Conservation (phyloP, 92 coral and sea anemone species). For the Blastomussa wellsi region DNA sequence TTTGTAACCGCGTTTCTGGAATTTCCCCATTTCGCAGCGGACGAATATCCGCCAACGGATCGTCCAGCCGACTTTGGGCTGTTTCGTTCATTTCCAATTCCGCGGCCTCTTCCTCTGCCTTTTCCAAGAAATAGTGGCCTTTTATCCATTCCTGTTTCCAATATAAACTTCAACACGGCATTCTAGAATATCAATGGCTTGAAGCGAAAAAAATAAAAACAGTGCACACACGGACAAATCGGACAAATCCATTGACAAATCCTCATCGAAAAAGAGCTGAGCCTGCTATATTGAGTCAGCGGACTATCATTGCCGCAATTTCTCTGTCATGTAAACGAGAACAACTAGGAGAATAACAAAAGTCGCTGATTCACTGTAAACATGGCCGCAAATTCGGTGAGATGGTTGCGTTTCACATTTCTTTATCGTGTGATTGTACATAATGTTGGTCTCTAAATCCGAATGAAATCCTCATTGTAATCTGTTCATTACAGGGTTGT, state of each 20-base stretch:
- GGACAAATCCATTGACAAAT: neutral
- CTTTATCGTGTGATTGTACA: neutral
- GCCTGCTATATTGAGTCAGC: constrained; percentile 22
- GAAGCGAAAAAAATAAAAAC: neutral
- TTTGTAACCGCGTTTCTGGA: neutral
- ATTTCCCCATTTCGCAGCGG: constrained; percentile 9
- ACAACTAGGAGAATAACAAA: neutral
- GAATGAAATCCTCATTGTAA: neutral
- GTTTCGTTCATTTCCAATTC: constrained; percentile 23
- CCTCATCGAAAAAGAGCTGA: neutral
- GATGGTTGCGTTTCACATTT: constrained; percentile 2
- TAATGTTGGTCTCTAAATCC: neutral
- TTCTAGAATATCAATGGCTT: neutral
- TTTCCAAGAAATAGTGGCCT: constrained; percentile 87
- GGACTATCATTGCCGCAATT: neutral
- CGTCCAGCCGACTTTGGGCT: constrained; percentile 11
- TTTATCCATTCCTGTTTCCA: constrained; percentile 54
- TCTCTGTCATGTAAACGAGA: neutral
- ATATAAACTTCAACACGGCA: no score
- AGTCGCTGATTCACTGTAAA: constrained; percentile 34
- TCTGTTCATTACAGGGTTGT: constrained; percentile 18
- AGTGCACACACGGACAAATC: neutral
- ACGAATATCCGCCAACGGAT: neutral
- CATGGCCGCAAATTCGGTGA: constrained; percentile 59
- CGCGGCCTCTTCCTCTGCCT: constrained; percentile 94